phyloP scores from a whole-genome alignment of 30 jellyfish, hydroid and myxozoan genomes.

The Nemopilema nomurai region DNA sequence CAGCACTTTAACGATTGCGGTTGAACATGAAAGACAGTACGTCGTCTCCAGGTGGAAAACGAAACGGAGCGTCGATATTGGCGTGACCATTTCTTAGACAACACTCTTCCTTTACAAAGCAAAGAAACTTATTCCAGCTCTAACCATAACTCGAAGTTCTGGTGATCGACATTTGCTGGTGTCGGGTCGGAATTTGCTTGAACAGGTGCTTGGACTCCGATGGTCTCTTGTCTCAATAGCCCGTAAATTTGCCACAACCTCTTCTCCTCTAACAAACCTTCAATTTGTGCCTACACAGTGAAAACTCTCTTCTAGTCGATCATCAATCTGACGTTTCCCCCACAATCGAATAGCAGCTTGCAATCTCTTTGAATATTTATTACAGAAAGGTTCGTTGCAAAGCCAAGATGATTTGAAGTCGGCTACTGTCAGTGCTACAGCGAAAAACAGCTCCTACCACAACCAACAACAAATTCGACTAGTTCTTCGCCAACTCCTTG shows the following conservation, averaged over 20 bases:
- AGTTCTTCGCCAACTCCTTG: background rate
- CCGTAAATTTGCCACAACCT: background rate
- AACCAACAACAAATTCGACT: background rate
- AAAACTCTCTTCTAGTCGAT: no score
- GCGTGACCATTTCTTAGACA: background rate
- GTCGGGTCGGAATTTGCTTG: background rate
- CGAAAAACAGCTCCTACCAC: background rate
- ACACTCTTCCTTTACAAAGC: background rate
- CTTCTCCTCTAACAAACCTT: background rate
- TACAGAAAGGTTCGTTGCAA: no score
- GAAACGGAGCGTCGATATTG: background rate
- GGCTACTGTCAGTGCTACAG: background rate
- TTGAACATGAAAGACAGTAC: background rate
- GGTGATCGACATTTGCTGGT: background rate
- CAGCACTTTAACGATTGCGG: background rate
- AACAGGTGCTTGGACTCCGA: background rate
- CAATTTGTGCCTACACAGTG: no score
- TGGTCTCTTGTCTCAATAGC: background rate
- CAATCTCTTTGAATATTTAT: no score
- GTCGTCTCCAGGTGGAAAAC: no score
- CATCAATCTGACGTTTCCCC: no score
- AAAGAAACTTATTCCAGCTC: background rate
- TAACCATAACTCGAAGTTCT: background rate
- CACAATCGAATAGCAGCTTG: no score
- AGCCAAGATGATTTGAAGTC: no score